Conservation (phyloP, 2,888 invertebrate genomes). For the Drosophila macrospina region DNA sequence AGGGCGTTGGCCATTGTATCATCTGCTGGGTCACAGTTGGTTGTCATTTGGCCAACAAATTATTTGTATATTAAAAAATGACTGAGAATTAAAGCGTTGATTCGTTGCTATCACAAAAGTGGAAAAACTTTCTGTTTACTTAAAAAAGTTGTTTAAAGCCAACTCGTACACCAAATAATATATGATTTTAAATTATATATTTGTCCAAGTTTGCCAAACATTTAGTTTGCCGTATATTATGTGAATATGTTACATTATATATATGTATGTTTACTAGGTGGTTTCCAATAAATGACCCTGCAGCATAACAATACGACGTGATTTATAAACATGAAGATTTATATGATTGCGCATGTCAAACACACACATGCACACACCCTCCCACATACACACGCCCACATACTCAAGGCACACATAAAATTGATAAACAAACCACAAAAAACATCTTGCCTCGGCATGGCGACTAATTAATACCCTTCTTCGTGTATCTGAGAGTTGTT, state of each 20-base stretch:
- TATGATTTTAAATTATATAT: background rate
- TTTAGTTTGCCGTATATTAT: background rate
- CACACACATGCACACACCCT: conserved; percentile 41
- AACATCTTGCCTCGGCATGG: background rate
- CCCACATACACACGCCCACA: conserved; percentile 63
- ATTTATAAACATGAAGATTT: conserved; percentile 79
- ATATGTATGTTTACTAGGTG: background rate
- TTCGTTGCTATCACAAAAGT: background rate
- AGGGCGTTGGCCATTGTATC: conserved; percentile 69
- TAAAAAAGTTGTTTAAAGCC: background rate
- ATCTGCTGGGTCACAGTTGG: conserved; percentile 80
- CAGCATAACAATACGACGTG: conserved; percentile 59
- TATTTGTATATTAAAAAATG: conserved; percentile 78
- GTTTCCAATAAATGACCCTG: conserved; percentile 41
- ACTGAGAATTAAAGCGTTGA: conserved; percentile 5
- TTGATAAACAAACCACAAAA: conserved; percentile 55
- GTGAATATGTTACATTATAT: background rate
- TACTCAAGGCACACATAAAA: conserved; percentile 70
- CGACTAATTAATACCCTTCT: background rate
- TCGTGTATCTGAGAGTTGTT: no score
- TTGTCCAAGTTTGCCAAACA: background rate
- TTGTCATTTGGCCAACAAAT: conserved; percentile 80
- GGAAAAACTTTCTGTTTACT: background rate
- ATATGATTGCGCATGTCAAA: conserved; percentile 66
- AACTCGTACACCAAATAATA: background rate